Evolutionary conservation across 2,113 vertebrate genomes (phyloP).

Genomic region (Pachypanchax playfairii): DNA sequence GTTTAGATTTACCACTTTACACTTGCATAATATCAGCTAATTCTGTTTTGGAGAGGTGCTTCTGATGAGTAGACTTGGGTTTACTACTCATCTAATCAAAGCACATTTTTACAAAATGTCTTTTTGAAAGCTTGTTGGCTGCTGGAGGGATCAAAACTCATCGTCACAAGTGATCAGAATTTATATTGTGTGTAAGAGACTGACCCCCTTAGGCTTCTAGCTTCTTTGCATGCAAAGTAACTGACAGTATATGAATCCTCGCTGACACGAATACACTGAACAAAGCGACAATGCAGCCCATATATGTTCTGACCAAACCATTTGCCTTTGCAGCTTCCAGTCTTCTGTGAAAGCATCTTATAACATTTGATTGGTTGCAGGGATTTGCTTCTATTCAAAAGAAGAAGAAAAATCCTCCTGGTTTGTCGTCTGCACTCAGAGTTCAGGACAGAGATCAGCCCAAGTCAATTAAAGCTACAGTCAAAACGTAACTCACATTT

Average conservation of each 20-base stretch:
- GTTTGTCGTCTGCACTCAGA: background rate
- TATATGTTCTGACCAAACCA: background rate
- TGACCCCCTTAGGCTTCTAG: background rate
- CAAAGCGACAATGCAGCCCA: background rate
- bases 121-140: slow-evolving; percentile 8
- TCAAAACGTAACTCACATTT: slow-evolving; percentile 7
- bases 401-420: background rate
- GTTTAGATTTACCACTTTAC: background rate
- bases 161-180: background rate
- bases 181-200: background rate
- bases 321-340: background rate
- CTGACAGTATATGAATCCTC: background rate
- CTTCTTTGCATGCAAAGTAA: background rate
- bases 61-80: background rate
- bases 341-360: slow-evolving; percentile 3
- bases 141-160: background rate
- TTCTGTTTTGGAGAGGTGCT: background rate
- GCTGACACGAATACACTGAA: background rate
- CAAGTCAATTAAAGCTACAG: background rate
- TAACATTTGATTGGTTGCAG: background rate
- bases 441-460: slow-evolving; percentile 1
- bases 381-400: slow-evolving; percentile 19
- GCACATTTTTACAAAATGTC: background rate
- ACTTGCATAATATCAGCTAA: slow-evolving; percentile 2
- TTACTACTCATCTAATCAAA: slow-evolving; percentile 17